Conservation (phyloP, 23 tunicate species). For the Clavelina lepadiformis region DNA sequence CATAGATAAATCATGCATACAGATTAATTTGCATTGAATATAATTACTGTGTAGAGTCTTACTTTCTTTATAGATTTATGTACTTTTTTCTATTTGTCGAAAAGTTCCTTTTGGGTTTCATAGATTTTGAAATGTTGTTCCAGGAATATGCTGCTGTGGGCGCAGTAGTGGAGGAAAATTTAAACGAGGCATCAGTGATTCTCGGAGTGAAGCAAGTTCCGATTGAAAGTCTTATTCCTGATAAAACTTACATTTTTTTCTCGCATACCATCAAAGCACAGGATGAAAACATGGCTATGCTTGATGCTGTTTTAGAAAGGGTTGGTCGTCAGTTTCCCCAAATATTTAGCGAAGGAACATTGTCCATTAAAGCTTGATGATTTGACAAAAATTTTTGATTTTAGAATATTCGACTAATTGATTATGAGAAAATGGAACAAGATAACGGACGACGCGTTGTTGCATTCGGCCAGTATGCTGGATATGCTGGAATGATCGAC, state of each 20-base stretch:
- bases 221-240: conserved; percentile 60
- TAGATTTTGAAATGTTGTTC: too few species aligned
- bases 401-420: conserved; percentile 84
- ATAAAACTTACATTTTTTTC: conserved; percentile 91
- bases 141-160: conserved; percentile 88
- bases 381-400: conserved; percentile 3
- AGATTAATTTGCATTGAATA: too few species aligned
- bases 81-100: too few species aligned
- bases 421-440: conserved; percentile 95
- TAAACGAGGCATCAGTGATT: conserved; percentile 77
- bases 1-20: too few species aligned
- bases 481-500: conserved; percentile 94
- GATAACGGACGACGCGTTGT: conserved; percentile 82
- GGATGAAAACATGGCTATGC: conserved; percentile 92
- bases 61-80: too few species aligned
- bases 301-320: conserved; percentile 82
- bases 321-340: conserved; percentile 9
- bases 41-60: too few species aligned
- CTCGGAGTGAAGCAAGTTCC: conserved; percentile 99
- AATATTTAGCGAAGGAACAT: neutral
- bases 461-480: conserved; percentile 96
- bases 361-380: neutral
- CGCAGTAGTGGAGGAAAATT: conserved; percentile 77
- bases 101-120: too few species aligned
- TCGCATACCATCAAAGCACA: conserved; percentile 99